phyloP scores from a whole-genome alignment of 2,888 invertebrate genomes.

The Hedychridium roseum region DNA sequence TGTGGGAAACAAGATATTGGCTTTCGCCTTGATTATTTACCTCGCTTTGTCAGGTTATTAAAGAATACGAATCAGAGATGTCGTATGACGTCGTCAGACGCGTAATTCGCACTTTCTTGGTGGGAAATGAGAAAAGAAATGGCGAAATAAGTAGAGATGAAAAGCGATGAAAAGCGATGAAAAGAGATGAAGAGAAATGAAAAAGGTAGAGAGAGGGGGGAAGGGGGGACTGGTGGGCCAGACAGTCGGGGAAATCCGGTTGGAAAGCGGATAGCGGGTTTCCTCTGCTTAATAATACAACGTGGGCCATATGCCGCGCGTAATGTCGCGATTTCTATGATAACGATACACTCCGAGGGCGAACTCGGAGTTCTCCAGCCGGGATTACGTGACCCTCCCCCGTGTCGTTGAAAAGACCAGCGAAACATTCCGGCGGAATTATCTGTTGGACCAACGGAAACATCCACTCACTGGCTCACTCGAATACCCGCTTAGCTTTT shows the following conservation, averaged over 20 bases:
- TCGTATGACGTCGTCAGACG: conserved; percentile 3
- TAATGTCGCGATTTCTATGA: conserved; percentile 50
- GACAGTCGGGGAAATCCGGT: conserved; percentile 21
- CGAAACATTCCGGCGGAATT: conserved; percentile 17
- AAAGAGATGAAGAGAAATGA: conserved; percentile 2
- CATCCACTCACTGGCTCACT: too few relatives aligned
- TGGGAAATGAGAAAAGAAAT: conserved; percentile 7
- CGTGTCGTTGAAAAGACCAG: too few relatives aligned
- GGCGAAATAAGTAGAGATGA: conserved; percentile 13
- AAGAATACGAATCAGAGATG: too few relatives aligned
- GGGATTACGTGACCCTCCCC: conserved; percentile 16
- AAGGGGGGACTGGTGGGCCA: conserved; percentile 1
- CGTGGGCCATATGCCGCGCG: conserved; percentile 40
- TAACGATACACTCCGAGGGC: conserved; percentile 30
- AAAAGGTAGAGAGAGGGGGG: conserved; percentile 1
- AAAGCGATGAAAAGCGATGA: neutral
- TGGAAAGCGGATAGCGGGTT: too few relatives aligned
- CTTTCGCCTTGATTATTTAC: conserved; percentile 16
- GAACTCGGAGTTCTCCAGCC: conserved; percentile 5
- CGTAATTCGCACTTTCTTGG: neutral
- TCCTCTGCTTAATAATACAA: conserved; percentile 38
- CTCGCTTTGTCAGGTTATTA: too few relatives aligned
- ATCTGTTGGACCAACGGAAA: too few relatives aligned
- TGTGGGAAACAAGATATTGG: conserved; percentile 2
- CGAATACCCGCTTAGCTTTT: too few relatives aligned